A percentile compares a stretch with the other conserved stretches of the same genome.
phyloP scores from a whole-genome alignment of 2,888 invertebrate species.

The Aleiodes testaceus region DNA sequence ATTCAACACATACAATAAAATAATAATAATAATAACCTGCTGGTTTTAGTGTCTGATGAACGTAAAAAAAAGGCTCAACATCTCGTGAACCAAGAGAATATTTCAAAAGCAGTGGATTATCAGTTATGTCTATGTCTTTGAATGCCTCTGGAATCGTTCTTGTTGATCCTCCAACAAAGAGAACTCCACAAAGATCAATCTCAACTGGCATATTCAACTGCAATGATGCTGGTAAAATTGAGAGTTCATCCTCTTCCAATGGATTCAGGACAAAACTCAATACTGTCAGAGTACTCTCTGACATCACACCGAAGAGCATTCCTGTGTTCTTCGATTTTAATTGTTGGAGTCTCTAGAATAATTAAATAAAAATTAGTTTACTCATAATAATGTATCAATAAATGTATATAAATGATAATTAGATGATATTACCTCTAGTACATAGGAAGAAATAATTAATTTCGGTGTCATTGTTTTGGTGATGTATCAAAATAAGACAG shows the following conservation, averaged over 20 bases:
- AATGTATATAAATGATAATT: neutral
- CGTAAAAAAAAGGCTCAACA: slow-evolving; percentile 80
- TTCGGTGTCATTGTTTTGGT: slow-evolving; percentile 18
- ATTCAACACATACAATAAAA: too few species aligned
- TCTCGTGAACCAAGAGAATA: slow-evolving; percentile 76
- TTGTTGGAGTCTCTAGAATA: slow-evolving; percentile 79
- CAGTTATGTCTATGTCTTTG: slow-evolving; percentile 85
- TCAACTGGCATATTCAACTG: slow-evolving; percentile 83
- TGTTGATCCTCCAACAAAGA: slow-evolving; percentile 79
- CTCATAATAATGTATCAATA: neutral
- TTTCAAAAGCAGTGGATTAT: slow-evolving; percentile 82
- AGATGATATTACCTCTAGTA: slow-evolving; percentile 4
- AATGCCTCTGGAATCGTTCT: slow-evolving; percentile 77
- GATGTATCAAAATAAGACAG: neutral
- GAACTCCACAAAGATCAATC: slow-evolving; percentile 84
- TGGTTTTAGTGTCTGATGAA: slow-evolving; percentile 82
- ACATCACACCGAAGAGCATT: slow-evolving; percentile 84
- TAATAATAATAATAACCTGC: slow-evolving; percentile 67
- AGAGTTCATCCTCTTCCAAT: slow-evolving; percentile 75
- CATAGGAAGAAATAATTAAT: slow-evolving; percentile 15
- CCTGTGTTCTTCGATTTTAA: slow-evolving; percentile 79
- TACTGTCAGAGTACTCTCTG: slow-evolving; percentile 81
- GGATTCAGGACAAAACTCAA: slow-evolving; percentile 81
- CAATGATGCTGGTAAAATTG: slow-evolving; percentile 73
- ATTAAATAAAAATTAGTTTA: neutral